These are phyloP conservation scores for Todus mexicanus DNA, from an alignment of 2,797 vertebrate genomes.

Conservation along the genomic window DNA sequence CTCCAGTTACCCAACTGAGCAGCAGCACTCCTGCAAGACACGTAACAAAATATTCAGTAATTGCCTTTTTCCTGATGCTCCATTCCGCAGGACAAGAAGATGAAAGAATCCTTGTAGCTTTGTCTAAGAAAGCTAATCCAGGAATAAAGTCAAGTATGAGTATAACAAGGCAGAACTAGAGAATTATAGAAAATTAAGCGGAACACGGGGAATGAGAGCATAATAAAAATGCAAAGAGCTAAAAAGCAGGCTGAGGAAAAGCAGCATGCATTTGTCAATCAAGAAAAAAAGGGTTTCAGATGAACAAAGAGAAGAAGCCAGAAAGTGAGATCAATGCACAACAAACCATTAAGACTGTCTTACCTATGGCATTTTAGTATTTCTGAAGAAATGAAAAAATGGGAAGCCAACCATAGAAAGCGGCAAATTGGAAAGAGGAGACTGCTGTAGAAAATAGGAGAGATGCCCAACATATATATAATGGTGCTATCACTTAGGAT, in stretches of 20 bases:
- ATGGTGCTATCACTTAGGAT: not conserved
- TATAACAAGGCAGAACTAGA: not conserved
- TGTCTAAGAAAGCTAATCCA: not conserved
- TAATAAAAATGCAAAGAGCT: not conserved
- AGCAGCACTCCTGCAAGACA: not conserved
- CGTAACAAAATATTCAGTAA: not conserved
- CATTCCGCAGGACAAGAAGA: not conserved
- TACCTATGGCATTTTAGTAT: not conserved
- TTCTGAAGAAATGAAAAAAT: not conserved
- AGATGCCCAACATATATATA: not conserved
- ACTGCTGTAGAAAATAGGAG: not conserved
- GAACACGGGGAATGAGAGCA: not conserved
- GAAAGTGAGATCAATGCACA: not conserved
- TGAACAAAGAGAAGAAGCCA: not conserved
- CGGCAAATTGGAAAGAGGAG: not conserved
- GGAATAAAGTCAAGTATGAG: not conserved
- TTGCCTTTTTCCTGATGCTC: not conserved
- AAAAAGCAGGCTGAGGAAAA: not conserved
- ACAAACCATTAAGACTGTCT: not conserved
- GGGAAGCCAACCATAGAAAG: not conserved
- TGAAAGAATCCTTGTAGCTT: not conserved
- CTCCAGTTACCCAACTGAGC: not conserved
- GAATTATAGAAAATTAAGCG: not conserved
- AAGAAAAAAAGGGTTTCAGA: not conserved
- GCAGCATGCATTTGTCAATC: not conserved